Conservation (phyloP, 1,140 invertebrate species). For the Streblospio benedicti region DNA sequence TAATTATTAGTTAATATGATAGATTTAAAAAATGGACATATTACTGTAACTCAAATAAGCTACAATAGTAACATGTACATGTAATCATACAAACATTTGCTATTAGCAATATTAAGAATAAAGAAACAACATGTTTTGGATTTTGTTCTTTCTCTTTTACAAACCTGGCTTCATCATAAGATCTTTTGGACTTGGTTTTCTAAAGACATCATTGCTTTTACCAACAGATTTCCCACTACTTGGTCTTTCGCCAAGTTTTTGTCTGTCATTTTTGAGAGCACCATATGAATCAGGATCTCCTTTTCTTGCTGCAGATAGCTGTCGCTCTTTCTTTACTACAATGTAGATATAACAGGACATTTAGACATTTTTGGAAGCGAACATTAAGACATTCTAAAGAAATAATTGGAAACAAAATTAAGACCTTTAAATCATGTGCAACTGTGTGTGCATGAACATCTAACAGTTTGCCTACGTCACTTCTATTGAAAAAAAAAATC, state of each 20-base stretch:
- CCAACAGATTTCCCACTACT: background rate
- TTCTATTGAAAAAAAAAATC: too few species aligned
- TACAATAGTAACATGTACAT: too few species aligned
- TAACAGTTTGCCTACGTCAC: too few species aligned
- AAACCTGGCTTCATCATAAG: background rate
- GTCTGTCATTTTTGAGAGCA: background rate
- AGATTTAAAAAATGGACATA: too few species aligned
- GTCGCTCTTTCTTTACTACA: constrained; percentile 23
- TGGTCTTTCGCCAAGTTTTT: background rate
- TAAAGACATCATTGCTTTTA: background rate
- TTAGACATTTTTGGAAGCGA: too few species aligned
- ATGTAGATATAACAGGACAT: background rate
- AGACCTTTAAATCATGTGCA: background rate
- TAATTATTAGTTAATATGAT: too few species aligned
- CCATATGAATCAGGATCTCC: constrained; percentile 18
- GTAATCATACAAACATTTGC: too few species aligned
- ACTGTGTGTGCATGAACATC: background rate
- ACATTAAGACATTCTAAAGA: too few species aligned
- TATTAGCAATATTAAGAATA: too few species aligned
- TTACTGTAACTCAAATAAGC: too few species aligned
- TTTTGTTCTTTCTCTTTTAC: background rate
- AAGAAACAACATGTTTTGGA: too few species aligned
- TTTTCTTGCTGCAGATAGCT: constrained; percentile 24
- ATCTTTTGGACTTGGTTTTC: background rate
- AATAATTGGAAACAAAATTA: background rate